These are phyloP conservation scores for Linurgus olivaceus DNA, from an alignment of 2,797 vertebrate species.

Conservation along the genomic window DNA sequence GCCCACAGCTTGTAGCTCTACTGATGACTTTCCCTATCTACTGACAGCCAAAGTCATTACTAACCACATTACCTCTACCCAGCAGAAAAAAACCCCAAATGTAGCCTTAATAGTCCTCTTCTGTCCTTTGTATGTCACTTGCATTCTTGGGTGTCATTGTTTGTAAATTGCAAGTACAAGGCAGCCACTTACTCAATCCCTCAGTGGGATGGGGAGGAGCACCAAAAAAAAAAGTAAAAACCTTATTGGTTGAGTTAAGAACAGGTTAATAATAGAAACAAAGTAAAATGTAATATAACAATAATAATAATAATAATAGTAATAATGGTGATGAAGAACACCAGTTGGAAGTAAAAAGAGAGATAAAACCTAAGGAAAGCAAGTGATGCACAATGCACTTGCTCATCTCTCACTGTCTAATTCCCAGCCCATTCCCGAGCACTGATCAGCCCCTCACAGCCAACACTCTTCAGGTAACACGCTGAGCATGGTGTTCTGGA, in stretches of 20 bases:
- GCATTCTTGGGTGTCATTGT: background rate
- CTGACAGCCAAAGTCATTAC: background rate
- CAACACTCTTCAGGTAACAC: background rate
- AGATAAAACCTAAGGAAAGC: background rate
- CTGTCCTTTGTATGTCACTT: background rate
- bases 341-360: background rate
- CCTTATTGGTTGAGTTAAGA: background rate
- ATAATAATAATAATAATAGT: background rate
- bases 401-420: background rate
- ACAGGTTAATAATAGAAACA: background rate
- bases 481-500: background rate
- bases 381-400: fast-evolving
- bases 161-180: background rate
- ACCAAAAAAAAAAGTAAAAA: background rate
- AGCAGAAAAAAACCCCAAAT: background rate
- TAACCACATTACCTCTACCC: background rate
- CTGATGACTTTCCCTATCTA: background rate
- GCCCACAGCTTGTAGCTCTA: background rate
- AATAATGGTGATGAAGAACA: fast-evolving
- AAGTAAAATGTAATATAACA: background rate
- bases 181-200: background rate
- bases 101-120: background rate
- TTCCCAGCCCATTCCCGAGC: fast-evolving
- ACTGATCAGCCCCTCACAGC: background rate
- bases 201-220: background rate